phyloP scores from a whole-genome alignment of 1,140 invertebrate genomes.

The Pachyrhynchus sulphureomaculatus region DNA sequence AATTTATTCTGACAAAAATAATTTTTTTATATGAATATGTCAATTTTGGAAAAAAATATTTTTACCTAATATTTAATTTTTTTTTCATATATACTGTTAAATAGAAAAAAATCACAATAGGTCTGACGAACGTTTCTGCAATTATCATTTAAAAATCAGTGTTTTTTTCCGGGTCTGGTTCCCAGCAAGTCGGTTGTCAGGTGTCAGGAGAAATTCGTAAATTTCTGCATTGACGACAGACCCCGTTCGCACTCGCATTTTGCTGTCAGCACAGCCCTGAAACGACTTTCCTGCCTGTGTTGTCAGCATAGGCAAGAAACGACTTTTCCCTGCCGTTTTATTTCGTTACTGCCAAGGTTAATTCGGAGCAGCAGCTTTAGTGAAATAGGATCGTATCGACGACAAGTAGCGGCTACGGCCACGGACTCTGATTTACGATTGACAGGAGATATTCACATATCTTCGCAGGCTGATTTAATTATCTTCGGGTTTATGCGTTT shows the following conservation, averaged over 20 bases:
- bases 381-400: not conserved
- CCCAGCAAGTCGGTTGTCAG: not conserved
- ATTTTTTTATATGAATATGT: no score
- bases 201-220: not conserved
- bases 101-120: no score
- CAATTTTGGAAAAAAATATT: no score
- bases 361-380: constrained; percentile 39
- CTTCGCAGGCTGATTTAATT: not conserved
- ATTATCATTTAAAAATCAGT: not conserved
- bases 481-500: not conserved
- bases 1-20: no score
- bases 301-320: constrained; percentile 39
- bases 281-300: constrained; percentile 33
- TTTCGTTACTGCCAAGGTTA: constrained; percentile 46
- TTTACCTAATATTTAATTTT: no score
- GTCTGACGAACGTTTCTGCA: no score
- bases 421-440: constrained; percentile 28
- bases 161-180: not conserved
- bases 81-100: no score
- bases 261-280: constrained; percentile 42
- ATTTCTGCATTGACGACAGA: constrained; percentile 13
- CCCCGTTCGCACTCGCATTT: constrained; percentile 40
- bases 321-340: constrained; percentile 38
- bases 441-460: constrained; percentile 32
- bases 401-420: not conserved